These are phyloP conservation scores for Nibea coibor DNA, from an alignment of 2,113 vertebrate genomes.

Conservation along the genomic window DNA sequence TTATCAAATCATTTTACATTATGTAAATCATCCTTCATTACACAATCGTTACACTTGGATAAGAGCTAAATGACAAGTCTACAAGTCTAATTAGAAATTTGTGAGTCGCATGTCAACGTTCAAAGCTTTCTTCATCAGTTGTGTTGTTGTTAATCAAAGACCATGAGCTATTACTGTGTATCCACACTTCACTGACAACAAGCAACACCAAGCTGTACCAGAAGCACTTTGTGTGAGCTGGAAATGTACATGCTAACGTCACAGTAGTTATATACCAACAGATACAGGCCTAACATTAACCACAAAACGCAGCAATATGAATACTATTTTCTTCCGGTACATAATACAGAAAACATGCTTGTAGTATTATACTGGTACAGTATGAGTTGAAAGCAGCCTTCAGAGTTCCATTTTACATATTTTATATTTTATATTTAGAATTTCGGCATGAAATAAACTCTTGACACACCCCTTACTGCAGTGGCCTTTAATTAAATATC, in stretches of 20 bases:
- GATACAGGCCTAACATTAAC: too few species aligned
- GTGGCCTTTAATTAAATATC: not conserved
- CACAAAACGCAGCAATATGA: too few species aligned
- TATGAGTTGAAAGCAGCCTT: too few species aligned
- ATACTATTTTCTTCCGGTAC: too few species aligned
- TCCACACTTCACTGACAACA: slow-evolving; percentile 5
- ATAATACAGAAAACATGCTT: too few species aligned
- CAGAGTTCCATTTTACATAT: too few species aligned
- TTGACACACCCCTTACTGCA: not conserved
- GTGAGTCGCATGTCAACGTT: not conserved
- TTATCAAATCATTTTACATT: slow-evolving; percentile 1
- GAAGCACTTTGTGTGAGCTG: not conserved
- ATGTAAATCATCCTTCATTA: slow-evolving; percentile 43
- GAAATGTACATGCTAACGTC: not conserved
- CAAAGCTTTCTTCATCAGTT: not conserved
- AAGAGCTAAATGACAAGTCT: slow-evolving; percentile 20
- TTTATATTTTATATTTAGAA: not conserved
- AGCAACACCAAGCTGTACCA: not conserved
- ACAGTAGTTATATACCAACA: not conserved
- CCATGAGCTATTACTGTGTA: not conserved
- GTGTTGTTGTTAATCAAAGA: slow-evolving; percentile 14
- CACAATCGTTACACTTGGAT: slow-evolving; percentile 14
- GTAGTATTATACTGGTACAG: too few species aligned
- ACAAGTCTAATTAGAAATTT: slow-evolving; percentile 19
- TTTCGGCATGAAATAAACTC: not conserved